phyloP scores from a whole-genome alignment of 2,797 vertebrate genomes.

The Apodemus agrarius region DNA sequence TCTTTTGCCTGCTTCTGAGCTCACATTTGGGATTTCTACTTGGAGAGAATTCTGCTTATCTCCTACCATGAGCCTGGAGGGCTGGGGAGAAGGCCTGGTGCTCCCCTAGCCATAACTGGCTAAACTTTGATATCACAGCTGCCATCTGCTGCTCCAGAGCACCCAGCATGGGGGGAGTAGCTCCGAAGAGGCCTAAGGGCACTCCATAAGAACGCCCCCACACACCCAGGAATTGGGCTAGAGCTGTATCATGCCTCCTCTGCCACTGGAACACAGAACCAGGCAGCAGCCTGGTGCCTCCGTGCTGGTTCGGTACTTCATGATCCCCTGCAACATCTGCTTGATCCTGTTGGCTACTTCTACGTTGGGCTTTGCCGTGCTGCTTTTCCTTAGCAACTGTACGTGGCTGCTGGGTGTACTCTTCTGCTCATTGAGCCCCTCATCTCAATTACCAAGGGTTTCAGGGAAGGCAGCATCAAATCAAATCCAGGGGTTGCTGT shows the following conservation, averaged over 20 bases:
- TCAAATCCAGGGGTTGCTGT: neutral
- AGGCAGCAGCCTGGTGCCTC: slow-evolving; percentile 97
- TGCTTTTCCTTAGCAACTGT: slow-evolving; percentile 99
- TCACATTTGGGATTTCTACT: slow-evolving; percentile 10
- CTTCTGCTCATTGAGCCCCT: neutral
- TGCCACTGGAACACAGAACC: slow-evolving; percentile 90
- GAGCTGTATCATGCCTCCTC: slow-evolving; percentile 84
- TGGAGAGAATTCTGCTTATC: neutral
- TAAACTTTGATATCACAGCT: slow-evolving; percentile 30
- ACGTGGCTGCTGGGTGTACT: slow-evolving; percentile 86
- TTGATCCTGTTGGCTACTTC: slow-evolving; percentile 97
- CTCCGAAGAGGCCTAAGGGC: slow-evolving; percentile 73
- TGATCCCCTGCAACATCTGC: slow-evolving; percentile 99
- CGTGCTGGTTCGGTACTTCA: slow-evolving; percentile 97
- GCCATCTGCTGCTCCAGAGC: neutral
- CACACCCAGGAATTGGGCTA: slow-evolving; percentile 82
- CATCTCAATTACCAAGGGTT: neutral
- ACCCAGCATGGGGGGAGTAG: slow-evolving; percentile 63
- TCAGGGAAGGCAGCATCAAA: neutral
- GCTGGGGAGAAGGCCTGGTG: neutral
- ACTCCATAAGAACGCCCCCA: slow-evolving; percentile 70
- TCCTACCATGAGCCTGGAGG: neutral
- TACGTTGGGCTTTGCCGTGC: slow-evolving; percentile 95
- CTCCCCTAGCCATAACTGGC: neutral
- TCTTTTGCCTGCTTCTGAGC: neutral